Percentiles rank a stretch among this genome's conserved stretches.
Conservation (phyloP, 2,113 vertebrate species). For the Oenanthe melanoleuca region DNA sequence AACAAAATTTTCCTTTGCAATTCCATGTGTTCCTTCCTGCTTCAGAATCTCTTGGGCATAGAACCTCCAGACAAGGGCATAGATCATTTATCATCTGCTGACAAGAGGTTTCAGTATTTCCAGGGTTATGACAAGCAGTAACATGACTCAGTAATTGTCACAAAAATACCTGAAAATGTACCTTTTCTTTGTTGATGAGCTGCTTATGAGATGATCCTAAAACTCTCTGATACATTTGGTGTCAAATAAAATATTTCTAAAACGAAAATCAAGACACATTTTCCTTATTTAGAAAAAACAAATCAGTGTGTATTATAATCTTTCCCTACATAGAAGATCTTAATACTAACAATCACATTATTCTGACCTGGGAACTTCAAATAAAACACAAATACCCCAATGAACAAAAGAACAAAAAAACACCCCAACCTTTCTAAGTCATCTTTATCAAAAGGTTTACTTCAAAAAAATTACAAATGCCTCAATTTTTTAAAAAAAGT, state of each 20-base stretch:
- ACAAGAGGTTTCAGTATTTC: background rate
- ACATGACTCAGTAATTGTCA: background rate
- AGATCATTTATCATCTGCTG: background rate
- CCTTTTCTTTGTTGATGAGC: background rate
- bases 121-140: background rate
- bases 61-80: background rate
- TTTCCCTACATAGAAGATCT: background rate
- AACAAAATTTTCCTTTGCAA: background rate
- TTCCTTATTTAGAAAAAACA: background rate
- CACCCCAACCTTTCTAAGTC: background rate
- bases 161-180: rapidly evolving
- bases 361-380: background rate
- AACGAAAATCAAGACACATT: background rate
- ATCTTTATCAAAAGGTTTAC: background rate
- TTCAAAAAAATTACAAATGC: background rate
- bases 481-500: background rate
- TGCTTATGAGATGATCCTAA: background rate
- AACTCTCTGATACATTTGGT: background rate
- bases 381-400: background rate
- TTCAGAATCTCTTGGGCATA: background rate
- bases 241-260: background rate
- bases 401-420: background rate
- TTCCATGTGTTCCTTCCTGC: background rate
- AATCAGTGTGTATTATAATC: rapidly evolving
- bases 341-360: background rate